Conservation (phyloP, 2,797 vertebrate genomes). For the Apogon talboti region DNA sequence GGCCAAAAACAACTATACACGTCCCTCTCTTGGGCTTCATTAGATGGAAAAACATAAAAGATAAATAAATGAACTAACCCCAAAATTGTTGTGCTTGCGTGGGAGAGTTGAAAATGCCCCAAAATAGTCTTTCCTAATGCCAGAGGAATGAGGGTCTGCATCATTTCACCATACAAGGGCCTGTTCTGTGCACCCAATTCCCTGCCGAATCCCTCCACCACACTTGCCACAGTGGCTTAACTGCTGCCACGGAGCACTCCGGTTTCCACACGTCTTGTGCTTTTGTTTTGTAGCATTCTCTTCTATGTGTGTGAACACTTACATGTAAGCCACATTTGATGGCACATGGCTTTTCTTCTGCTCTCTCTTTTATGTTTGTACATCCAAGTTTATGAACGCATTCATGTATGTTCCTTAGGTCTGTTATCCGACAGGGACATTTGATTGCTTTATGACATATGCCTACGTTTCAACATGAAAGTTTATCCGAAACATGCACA, state of each 20-base stretch:
- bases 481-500: slow-evolving; percentile 3
- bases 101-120: slow-evolving; percentile 83
- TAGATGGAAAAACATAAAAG: slow-evolving; percentile 80
- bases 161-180: slow-evolving; percentile 85
- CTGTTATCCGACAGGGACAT: slow-evolving; percentile 30
- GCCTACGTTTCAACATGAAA: slow-evolving; percentile 38
- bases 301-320: slow-evolving; percentile 26
- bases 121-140: slow-evolving; percentile 82
- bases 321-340: slow-evolving; percentile 26
- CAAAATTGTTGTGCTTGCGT: slow-evolving; percentile 81
- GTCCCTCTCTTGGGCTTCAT: slow-evolving; percentile 79
- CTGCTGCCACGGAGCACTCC: slow-evolving; percentile 40
- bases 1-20: slow-evolving; percentile 81
- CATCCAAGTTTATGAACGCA: neutral
- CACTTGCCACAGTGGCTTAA: slow-evolving; percentile 50
- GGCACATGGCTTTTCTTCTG: slow-evolving; percentile 7
- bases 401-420: slow-evolving; percentile 12
- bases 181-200: slow-evolving; percentile 60
- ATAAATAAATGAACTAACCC: slow-evolving; percentile 87
- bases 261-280: slow-evolving; percentile 24
- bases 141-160: slow-evolving; percentile 81
- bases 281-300: slow-evolving; percentile 44
- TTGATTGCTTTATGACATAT: slow-evolving; percentile 28
- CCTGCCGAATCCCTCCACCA: slow-evolving; percentile 43
- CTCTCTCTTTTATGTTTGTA: slow-evolving; percentile 10